phyloP scores from a whole-genome alignment of 2,797 vertebrate genomes.

The Apogon talboti region DNA sequence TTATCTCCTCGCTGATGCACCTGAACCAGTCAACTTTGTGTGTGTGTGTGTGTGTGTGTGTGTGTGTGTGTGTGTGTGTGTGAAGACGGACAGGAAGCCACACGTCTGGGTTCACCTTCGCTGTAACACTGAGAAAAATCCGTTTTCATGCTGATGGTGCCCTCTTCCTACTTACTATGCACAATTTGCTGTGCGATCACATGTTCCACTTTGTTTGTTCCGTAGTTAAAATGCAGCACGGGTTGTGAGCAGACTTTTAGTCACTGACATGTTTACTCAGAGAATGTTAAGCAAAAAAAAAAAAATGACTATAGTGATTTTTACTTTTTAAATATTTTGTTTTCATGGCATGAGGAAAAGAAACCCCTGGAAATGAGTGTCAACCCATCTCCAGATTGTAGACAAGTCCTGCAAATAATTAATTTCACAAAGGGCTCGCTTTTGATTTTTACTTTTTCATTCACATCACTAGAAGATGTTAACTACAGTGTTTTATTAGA shows the following conservation, averaged over 20 bases:
- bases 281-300: not conserved
- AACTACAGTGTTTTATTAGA: no score
- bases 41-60: no score
- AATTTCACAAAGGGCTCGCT: no score
- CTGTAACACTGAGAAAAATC: slow-evolving; percentile 3
- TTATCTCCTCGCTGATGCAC: slow-evolving; percentile 58
- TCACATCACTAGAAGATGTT: no score
- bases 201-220: slow-evolving; percentile 6
- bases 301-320: slow-evolving; percentile 18
- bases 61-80: not conserved
- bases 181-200: slow-evolving; percentile 27
- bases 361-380: no score
- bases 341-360: no score
- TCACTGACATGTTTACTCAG: slow-evolving; percentile 32
- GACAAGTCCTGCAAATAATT: no score
- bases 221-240: slow-evolving; percentile 43
- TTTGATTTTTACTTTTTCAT: no score
- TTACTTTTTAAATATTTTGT: not conserved
- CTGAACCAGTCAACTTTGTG: slow-evolving; percentile 59
- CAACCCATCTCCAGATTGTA: no score
- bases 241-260: slow-evolving; percentile 17
- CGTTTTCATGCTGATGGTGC: slow-evolving; percentile 25
- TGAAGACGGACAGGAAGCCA: slow-evolving; percentile 32
- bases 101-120: slow-evolving; percentile 35
- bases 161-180: not conserved